Evolutionary conservation across 2,113 vertebrate genomes (phyloP).

Genomic region (Rousettus leschenaultii): DNA sequence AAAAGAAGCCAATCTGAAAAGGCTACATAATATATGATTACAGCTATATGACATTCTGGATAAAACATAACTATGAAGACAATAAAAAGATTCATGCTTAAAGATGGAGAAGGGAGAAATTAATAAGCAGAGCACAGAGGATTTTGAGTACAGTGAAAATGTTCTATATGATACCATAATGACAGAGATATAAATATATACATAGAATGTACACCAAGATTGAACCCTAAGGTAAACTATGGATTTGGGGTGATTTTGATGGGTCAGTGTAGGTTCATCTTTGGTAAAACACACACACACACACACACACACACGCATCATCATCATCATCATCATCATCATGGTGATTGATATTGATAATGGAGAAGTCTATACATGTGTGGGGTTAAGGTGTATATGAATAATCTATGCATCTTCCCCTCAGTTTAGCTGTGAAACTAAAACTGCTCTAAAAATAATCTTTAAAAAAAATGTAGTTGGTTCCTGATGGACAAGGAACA

Average conservation of each 20-base stretch:
- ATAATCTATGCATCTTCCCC: not conserved
- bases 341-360: not conserved
- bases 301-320: too few species aligned
- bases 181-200: not conserved
- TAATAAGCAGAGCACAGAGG: not conserved
- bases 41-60: not conserved
- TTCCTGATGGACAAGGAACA: not conserved
- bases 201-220: not conserved
- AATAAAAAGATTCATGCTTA: not conserved
- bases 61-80: not conserved
- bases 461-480: not conserved
- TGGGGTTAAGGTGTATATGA: too few species aligned
- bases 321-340: not conserved
- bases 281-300: too few species aligned
- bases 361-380: not conserved
- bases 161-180: not conserved
- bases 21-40: not conserved
- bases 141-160: not conserved
- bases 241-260: not conserved
- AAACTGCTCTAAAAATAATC: not conserved
- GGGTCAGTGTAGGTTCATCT: not conserved
- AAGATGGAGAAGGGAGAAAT: not conserved
- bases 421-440: not conserved
- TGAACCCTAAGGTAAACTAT: not conserved
- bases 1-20: not conserved